A percentile compares a stretch with the other conserved stretches of the same genome.
Evolutionary conservation across 2,888 invertebrate species (phyloP).

Genomic region (Eristalis pertinax): DNA sequence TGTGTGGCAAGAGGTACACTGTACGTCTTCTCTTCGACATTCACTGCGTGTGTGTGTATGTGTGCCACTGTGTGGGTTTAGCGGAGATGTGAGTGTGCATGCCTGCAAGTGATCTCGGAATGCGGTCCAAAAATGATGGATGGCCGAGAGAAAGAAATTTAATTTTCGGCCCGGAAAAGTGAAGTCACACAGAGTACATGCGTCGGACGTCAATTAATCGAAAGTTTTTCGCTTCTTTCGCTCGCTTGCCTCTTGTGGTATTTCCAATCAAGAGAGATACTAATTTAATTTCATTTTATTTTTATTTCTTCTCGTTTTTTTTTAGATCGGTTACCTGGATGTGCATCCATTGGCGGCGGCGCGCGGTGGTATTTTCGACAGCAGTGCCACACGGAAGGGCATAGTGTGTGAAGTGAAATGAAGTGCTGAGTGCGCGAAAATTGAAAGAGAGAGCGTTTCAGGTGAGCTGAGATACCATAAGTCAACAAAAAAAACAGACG

Average conservation of each 20-base stretch:
- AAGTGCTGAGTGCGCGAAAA: slow-evolving; percentile 61
- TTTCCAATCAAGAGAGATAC: slow-evolving; percentile 18
- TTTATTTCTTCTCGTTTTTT: neutral
- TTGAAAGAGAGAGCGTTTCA: slow-evolving; percentile 43
- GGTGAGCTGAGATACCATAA: slow-evolving; percentile 19
- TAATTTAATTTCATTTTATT: slow-evolving; percentile 38
- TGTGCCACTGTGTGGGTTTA: no score
- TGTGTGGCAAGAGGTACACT: neutral
- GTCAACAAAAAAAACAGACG: neutral
- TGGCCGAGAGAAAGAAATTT: slow-evolving; percentile 9
- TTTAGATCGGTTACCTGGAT: slow-evolving; percentile 57
- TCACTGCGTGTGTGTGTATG: neutral
- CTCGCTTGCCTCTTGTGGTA: neutral
- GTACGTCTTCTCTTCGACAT: neutral
- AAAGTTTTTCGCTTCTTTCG: slow-evolving; percentile 54
- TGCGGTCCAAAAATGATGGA: slow-evolving; percentile 23
- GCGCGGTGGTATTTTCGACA: slow-evolving; percentile 39
- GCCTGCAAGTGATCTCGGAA: slow-evolving; percentile 22
- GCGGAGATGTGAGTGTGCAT: neutral
- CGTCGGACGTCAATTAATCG: slow-evolving; percentile 61
- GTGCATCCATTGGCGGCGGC: slow-evolving; percentile 49
- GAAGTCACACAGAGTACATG: slow-evolving; percentile 52
- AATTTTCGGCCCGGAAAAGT: slow-evolving; percentile 56
- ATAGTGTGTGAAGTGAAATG: slow-evolving; percentile 59
- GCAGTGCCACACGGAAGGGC: slow-evolving; percentile 56